phyloP scores from a whole-genome alignment of 2,113 vertebrate species.

The Ameiurus melas region DNA sequence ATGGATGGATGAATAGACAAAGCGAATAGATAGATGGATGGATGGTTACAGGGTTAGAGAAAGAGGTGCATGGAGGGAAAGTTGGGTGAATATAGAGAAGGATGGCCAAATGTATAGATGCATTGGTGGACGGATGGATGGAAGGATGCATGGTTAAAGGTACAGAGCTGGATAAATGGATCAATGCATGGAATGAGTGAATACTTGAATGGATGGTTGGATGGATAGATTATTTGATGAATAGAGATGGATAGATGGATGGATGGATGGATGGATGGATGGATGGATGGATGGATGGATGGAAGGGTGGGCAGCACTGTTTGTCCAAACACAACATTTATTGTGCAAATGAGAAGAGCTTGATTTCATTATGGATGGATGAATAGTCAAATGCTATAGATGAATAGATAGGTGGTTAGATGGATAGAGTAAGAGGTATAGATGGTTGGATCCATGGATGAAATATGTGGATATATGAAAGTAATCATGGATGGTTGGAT shows the following conservation, averaged over 20 bases:
- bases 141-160: background rate
- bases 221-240: no score
- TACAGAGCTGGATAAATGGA: background rate
- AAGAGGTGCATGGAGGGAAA: background rate
- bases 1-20: background rate
- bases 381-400: no score
- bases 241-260: no score
- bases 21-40: background rate
- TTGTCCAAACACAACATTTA: no score
- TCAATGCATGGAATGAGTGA: background rate
- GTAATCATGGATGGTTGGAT: no score
- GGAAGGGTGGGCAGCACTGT: background rate
- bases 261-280: background rate
- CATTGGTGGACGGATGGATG: background rate
- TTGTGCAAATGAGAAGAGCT: no score
- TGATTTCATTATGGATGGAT: no score
- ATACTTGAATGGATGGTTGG: background rate
- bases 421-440: no score
- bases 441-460: no score
- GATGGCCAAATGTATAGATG: no score
- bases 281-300: background rate
- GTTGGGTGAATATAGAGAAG: background rate
- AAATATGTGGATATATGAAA: no score
- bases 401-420: no score
- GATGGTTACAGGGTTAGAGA: background rate